Base-by-base conservation (phyloP, 2,797 vertebrate genomes). In the Neopelma chrysocephalum region DNA sequence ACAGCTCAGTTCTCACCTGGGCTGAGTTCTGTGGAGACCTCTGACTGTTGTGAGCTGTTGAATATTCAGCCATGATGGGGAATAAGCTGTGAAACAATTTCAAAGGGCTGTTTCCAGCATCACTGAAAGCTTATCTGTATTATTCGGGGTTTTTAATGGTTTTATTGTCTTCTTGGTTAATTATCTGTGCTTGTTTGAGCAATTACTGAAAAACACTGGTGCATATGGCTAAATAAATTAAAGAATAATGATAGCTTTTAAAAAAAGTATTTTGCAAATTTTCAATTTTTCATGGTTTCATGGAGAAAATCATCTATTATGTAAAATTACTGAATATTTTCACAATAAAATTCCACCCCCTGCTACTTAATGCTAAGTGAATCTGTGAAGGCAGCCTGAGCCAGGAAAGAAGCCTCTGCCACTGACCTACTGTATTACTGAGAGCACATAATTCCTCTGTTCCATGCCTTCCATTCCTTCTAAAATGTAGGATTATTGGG, bases 181-280 rank as follows among this genome's bases (percentile, higher is more conserved):
- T 91, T 93, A 73, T 81, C 79, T 95, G 65, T 61, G 68, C 69
- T 85, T 92, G 64, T 94, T 94, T 69, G 53, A 90, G 57, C 72
- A 91, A 76, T 82, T 92, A 96, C 77, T 64, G 61, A 83, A 87
- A 94, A 94, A 86, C 1, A 3, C 50, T 75, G 65, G 93, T 80
- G 54, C 66, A 89, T 71, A 77, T 48, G 71, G 87, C 81, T 93
- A 92, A 92, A 96, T 83, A 89, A 96, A 95, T 93, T 86, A 93
- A 96, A 78, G 56, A 95, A 77, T 65, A 97, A 96, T 42, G 51
- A 78, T 12, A 88, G 53, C 60, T 70, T 70, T 76, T n/a, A 10
- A 89, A 94, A 92, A 84, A 22, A 86, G 11, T 66, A 45, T 81
- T 83, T 54, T 50, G 36, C 50, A 75, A 54, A 53, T 90, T 85